phyloP scores from a whole-genome alignment of 1,140 invertebrate genomes.

The Trichogramma pretiosum region DNA sequence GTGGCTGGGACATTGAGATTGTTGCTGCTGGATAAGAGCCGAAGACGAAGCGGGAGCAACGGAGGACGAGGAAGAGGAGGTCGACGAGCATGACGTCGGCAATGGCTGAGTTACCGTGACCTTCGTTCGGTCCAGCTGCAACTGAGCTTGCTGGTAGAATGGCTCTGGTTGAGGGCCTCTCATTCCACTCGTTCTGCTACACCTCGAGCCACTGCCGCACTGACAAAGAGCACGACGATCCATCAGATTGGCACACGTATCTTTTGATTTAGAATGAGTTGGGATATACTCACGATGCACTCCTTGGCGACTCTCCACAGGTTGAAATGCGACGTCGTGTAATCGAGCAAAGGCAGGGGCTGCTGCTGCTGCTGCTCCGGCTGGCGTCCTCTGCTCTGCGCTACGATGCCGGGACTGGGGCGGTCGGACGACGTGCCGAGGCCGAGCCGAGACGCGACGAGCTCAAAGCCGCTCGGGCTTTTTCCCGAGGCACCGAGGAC shows the following conservation, averaged over 20 bases:
- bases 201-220: conserved; percentile 46
- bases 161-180: conserved; percentile 43
- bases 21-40: too few relatives aligned
- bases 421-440: too few relatives aligned
- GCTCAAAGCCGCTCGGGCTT: conserved; percentile 30
- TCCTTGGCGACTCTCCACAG: conserved; percentile 50
- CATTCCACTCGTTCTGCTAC: conserved; percentile 43
- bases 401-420: too few relatives aligned
- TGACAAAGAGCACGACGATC: conserved; percentile 21
- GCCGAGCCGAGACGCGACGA: too few relatives aligned
- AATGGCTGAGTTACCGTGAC: too few relatives aligned
- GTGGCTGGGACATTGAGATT: conserved; percentile 19
- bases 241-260: neutral
- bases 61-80: too few relatives aligned
- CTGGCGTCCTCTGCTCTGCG: neutral
- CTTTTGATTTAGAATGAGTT: neutral
- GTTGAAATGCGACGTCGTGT: conserved; percentile 34
- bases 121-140: conserved; percentile 31
- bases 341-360: too few relatives aligned
- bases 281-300: conserved; percentile 46
- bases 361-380: too few relatives aligned
- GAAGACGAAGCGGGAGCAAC: too few relatives aligned
- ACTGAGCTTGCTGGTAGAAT: conserved; percentile 36
- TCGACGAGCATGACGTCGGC: too few relatives aligned
- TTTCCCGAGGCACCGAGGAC: conserved; percentile 37